phyloP scores from a whole-genome alignment of 2,888 invertebrate genomes.

The Caenorhabditis sp. region DNA sequence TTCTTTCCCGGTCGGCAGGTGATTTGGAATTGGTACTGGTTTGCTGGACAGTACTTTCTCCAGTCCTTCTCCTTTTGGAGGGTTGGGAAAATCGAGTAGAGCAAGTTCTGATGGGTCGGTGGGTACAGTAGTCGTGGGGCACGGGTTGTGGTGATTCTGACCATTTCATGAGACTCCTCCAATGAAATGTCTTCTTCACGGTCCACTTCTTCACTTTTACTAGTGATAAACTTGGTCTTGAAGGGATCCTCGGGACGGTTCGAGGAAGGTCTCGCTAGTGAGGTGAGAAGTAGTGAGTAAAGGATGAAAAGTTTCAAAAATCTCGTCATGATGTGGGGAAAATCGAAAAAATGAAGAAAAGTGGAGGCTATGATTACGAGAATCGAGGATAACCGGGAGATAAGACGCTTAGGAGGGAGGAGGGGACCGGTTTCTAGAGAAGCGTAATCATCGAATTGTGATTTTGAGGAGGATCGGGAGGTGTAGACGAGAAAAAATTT shows the following conservation, averaged over 20 bases:
- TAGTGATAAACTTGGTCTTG: conserved; percentile 54
- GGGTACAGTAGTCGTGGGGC: conserved; percentile 41
- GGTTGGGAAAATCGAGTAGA: conserved; percentile 75
- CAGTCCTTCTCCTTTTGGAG: conserved; percentile 76
- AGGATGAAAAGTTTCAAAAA: conserved; percentile 6
- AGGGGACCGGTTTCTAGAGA: not conserved
- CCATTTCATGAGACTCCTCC: conserved; percentile 43
- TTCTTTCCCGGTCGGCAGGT: conserved; percentile 80
- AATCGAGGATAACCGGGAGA: no score
- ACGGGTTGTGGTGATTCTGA: conserved; percentile 24
- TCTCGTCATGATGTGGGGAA: not conserved
- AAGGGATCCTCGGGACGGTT: conserved; percentile 59
- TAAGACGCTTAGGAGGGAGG: no score
- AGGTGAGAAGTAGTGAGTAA: conserved; percentile 18
- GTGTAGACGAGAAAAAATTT: not conserved
- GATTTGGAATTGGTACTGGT: conserved; percentile 78
- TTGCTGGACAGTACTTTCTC: conserved; percentile 76
- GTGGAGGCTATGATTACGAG: not conserved
- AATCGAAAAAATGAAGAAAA: not conserved
- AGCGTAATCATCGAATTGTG: not conserved
- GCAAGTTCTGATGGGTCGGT: conserved; percentile 68
- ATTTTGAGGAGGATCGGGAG: conserved; percentile 3
- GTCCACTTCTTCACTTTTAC: conserved; percentile 31
- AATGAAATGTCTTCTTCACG: conserved; percentile 57
- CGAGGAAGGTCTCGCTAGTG: not conserved